These are phyloP conservation scores for Gambusia yucatana DNA, from an alignment of 2,797 vertebrate genomes.

Conservation along the genomic window DNA sequence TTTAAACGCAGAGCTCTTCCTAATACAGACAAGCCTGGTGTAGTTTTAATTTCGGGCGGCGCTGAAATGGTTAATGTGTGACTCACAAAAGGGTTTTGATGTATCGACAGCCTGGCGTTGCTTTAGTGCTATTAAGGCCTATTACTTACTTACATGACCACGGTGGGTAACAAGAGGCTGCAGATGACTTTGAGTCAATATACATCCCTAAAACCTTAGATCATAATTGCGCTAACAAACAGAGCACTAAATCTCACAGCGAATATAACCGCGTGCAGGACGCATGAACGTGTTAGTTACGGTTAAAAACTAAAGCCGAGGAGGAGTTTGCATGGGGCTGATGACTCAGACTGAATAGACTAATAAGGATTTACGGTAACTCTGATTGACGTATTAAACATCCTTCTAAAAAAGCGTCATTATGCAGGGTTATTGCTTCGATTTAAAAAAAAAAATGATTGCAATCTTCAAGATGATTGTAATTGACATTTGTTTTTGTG, in stretches of 20 bases:
- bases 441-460: neutral
- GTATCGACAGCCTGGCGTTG: slow-evolving; percentile 11
- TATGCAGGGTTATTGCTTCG: neutral
- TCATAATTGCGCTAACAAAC: slow-evolving; percentile 16
- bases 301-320: neutral
- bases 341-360: slow-evolving; percentile 3
- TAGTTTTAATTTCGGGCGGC: neutral
- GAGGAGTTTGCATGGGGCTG: slow-evolving; percentile 1
- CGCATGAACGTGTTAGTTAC: neutral
- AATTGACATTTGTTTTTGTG: neutral
- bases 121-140: slow-evolving; percentile 36
- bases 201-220: slow-evolving; percentile 11
- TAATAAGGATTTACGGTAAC: neutral
- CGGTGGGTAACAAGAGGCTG: neutral
- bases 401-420: neutral
- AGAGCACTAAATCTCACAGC: neutral
- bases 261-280: neutral
- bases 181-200: slow-evolving; percentile 19
- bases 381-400: neutral
- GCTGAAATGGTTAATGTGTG: slow-evolving; percentile 44
- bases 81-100: slow-evolving; percentile 48
- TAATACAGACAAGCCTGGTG: neutral
- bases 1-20: neutral
- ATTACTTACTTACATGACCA: slow-evolving; percentile 13
- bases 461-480: neutral